Evolutionary conservation across 2,888 invertebrate species (phyloP).

Genomic region (Adela reaumurella): DNA sequence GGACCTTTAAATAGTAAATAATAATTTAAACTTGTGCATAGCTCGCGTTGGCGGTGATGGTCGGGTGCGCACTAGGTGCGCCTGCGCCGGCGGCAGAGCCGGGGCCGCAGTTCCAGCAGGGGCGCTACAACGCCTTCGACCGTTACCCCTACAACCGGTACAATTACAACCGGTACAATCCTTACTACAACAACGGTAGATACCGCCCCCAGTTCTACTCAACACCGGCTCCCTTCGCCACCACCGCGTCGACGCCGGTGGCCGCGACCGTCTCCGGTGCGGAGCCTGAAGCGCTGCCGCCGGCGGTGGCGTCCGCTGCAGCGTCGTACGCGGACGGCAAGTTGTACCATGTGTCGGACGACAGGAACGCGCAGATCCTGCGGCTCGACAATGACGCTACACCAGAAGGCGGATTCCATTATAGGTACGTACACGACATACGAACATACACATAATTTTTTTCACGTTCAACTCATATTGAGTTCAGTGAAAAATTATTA

Average conservation of each 20-base stretch:
- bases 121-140: conserved; percentile 9
- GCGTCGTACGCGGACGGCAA: conserved; percentile 7
- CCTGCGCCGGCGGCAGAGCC: background rate
- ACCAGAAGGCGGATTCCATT: conserved; percentile 47
- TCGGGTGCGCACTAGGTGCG: background rate
- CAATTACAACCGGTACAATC: conserved; percentile 8
- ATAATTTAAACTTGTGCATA: background rate
- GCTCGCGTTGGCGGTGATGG: background rate
- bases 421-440: conserved; percentile 49
- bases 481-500: too few species aligned
- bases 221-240: conserved; percentile 12
- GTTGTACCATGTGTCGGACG: conserved; percentile 16
- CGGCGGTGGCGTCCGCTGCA: conserved; percentile 1
- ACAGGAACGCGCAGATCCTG: conserved; percentile 26
- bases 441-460: too few species aligned
- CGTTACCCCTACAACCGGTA: conserved; percentile 10
- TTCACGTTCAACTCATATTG: too few species aligned
- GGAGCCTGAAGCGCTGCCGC: background rate
- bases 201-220: conserved; percentile 7
- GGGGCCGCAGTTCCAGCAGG: conserved; percentile 8
- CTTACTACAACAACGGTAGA: conserved; percentile 8
- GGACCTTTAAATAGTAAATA: background rate
- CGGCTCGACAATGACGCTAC: conserved; percentile 32
- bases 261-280: conserved; percentile 1
- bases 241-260: conserved; percentile 6